These are phyloP conservation scores for Mugil cephalus DNA, from an alignment of 2,113 vertebrate species.

Conservation along the genomic window DNA sequence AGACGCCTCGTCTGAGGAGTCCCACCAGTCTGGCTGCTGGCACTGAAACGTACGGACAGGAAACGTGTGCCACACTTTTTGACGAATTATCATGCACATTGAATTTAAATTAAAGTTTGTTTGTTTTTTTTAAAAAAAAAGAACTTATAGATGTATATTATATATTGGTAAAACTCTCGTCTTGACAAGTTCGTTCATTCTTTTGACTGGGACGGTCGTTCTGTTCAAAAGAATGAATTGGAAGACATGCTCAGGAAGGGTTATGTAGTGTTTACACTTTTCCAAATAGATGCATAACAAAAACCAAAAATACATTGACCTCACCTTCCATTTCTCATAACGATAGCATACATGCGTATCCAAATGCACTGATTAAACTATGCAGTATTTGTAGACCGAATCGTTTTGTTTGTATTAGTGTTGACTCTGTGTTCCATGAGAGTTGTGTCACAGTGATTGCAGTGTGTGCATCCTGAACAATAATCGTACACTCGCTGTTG, in stretches of 20 bases:
- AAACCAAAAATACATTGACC: constrained; percentile 78
- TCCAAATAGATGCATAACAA: constrained; percentile 77
- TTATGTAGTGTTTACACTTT: constrained; percentile 83
- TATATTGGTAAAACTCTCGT: constrained; percentile 55
- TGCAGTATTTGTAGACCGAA: constrained; percentile 77
- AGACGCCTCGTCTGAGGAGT: constrained; percentile 48
- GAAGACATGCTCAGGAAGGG: constrained; percentile 83
- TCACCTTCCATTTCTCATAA: constrained; percentile 60
- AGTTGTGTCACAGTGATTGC: constrained; percentile 36
- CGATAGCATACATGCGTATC: constrained; percentile 56
- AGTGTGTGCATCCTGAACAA: constrained; percentile 47
- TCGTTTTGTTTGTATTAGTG: constrained; percentile 53
- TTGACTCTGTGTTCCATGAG: constrained; percentile 28
- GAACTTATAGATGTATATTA: constrained; percentile 44
- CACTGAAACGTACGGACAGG: constrained; percentile 52
- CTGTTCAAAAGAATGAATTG: constrained; percentile 64
- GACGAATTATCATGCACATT: constrained; percentile 46
- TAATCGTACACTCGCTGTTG: constrained; percentile 53
- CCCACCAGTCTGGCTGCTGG: constrained; percentile 50
- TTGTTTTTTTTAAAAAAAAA: constrained; percentile 57
- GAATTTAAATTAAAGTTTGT: constrained; percentile 29
- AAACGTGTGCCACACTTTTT: constrained; percentile 50
- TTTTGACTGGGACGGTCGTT: constrained; percentile 64
- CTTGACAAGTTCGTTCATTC: constrained; percentile 58
- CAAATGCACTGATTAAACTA: constrained; percentile 82